These are phyloP conservation scores for Colinus virginianus DNA, from an alignment of 2,113 vertebrate species.

Conservation along the genomic window DNA sequence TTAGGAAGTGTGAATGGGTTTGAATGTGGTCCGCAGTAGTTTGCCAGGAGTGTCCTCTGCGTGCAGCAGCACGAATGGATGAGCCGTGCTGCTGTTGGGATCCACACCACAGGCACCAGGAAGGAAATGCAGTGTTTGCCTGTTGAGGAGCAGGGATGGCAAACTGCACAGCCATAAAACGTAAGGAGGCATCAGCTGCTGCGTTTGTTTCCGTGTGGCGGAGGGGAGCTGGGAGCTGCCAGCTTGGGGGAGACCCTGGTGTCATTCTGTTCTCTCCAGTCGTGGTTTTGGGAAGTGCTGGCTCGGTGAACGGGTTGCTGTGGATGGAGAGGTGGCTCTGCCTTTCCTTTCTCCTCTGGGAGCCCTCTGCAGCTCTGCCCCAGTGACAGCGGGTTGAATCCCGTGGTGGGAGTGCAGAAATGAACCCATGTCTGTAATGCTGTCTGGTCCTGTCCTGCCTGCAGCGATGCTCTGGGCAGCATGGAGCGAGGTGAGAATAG, in stretches of 20 bases:
- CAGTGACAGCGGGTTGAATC: neutral
- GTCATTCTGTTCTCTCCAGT: neutral
- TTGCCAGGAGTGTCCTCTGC: neutral
- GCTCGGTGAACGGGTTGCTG: neutral
- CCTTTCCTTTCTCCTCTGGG: neutral
- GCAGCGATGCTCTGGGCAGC: neutral
- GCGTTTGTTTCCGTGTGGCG: neutral
- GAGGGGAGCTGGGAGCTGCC: neutral
- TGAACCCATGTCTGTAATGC: neutral
- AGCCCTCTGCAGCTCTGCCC: neutral
- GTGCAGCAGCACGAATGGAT: neutral
- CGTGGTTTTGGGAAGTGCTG: fast-evolving
- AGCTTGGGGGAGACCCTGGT: neutral
- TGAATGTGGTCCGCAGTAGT: neutral
- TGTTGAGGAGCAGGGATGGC: neutral
- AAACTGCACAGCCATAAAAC: neutral
- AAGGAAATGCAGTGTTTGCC: neutral
- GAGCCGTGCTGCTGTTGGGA: neutral
- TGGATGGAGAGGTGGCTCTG: neutral
- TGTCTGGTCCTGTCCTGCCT: neutral
- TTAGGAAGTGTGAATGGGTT: neutral
- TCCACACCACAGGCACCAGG: neutral
- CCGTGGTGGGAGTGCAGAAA: neutral
- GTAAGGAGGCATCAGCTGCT: neutral
- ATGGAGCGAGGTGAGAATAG: fast-evolving